These are phyloP conservation scores for Apotomis turbidana DNA, from an alignment of 2,888 invertebrate species.

Conservation along the genomic window DNA sequence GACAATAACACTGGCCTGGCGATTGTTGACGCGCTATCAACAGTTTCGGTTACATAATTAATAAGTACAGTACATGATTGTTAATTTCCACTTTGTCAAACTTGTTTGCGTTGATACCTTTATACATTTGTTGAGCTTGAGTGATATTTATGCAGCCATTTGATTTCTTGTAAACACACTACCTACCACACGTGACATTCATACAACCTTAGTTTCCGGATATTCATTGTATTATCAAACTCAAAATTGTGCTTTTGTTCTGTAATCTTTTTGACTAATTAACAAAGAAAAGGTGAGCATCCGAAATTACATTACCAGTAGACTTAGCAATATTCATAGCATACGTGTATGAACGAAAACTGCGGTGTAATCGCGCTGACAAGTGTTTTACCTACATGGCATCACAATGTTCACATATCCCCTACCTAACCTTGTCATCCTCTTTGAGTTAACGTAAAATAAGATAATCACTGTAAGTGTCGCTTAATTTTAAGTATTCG, in stretches of 20 bases:
- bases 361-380: neutral
- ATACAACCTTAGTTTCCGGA: neutral
- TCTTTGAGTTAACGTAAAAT: conserved; percentile 51
- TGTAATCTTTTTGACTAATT: neutral
- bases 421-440: conserved; percentile 54
- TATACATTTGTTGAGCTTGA: conserved; percentile 66
- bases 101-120: conserved; percentile 67
- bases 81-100: conserved; percentile 58
- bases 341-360: neutral
- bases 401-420: conserved; percentile 60
- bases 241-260: neutral
- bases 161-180: conserved; percentile 18
- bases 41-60: conserved; percentile 64
- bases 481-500: conserved; percentile 65
- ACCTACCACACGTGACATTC: neutral
- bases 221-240: neutral
- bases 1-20: conserved; percentile 82
- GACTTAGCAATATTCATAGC: neutral
- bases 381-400: conserved; percentile 27
- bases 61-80: conserved; percentile 69
- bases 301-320: neutral
- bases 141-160: conserved; percentile 50
- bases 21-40: conserved; percentile 52
- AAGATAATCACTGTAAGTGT: conserved; percentile 68
- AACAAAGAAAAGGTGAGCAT: neutral